Evolutionary conservation across 2,888 invertebrate genomes (phyloP).

Genomic region (Cephus nigrinus): DNA sequence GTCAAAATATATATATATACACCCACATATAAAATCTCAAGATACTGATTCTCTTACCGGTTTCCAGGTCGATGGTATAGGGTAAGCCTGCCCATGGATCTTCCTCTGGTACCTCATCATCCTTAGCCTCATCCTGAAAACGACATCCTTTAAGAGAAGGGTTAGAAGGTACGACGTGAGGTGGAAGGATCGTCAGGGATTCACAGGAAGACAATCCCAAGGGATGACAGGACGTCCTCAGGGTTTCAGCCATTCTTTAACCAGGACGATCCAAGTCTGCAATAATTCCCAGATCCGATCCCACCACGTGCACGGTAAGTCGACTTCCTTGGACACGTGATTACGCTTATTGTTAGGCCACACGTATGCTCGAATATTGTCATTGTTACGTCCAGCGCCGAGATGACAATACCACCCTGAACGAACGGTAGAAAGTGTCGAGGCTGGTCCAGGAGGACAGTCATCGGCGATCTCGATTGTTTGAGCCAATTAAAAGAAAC

Average conservation of each 20-base stretch:
- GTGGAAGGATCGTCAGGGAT: background rate
- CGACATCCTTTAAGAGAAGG: slow-evolving; percentile 2
- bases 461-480: background rate
- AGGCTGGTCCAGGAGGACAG: background rate
- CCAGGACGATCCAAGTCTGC: background rate
- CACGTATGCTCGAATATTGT: background rate
- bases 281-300: background rate
- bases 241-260: background rate
- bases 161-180: background rate
- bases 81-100: slow-evolving; percentile 86
- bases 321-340: background rate
- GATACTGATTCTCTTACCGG: slow-evolving; percentile 73
- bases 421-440: background rate
- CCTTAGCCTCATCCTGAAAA: background rate
- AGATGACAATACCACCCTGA: background rate
- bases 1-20: background rate
- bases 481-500: slow-evolving; percentile 1
- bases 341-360: background rate
- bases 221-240: background rate
- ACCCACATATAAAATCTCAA: slow-evolving; percentile 1
- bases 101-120: slow-evolving; percentile 4
- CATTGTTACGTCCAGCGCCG: background rate
- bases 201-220: background rate
- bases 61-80: slow-evolving; percentile 88
- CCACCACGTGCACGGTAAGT: background rate